Base-by-base conservation (phyloP, 2,797 vertebrate genomes). In the Valencia hispanica region DNA sequence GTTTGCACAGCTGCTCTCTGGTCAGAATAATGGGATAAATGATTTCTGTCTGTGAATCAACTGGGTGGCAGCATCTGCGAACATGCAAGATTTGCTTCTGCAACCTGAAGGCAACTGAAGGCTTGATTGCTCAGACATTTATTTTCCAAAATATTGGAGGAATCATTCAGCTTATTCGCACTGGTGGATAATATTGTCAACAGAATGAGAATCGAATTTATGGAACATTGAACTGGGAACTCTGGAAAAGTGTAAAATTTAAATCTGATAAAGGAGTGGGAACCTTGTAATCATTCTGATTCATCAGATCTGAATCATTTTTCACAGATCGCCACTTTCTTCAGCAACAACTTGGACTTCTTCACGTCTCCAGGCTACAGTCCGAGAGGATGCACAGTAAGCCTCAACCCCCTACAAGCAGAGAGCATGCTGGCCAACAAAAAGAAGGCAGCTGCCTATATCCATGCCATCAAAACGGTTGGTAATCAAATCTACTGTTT, bases 301-400 rank as follows among this genome's bases (percentile, higher is more conserved):
- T 39, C 3, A 8, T 68, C 20, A 63, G 14, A 34, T 72, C 15
- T 2, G 32, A 30, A 11, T 43, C 3, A 74, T 82, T 59, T 81
- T 57, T 63, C 89, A 34, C 95, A 99, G 98, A 96, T 99, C 55
- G 96, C 97, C 41, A 97, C 97, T 0, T 99, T 99, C 94, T 99
- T 99, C 88, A 97, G 95, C 93, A 99, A 98, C 96, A 99, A 98
- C 79, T 91, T 97, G 92, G 97, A 99, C 89, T 97, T 96, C 87
- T 99, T 99, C 88, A 95, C 95, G 10, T 85, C 97, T 0, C 25
- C 97, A 55, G 98, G 96, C 90, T 99, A 97, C 22, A 95, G 97
- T 78, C 96, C 96, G 0, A 96, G 94, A 92, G 95, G 95, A 53
- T 94, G 95, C 18, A 79, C 89, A 18, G 94, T 95, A 41, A 93